phyloP scores from a whole-genome alignment of 2,888 invertebrate species.

The Cepaea hortensis region DNA sequence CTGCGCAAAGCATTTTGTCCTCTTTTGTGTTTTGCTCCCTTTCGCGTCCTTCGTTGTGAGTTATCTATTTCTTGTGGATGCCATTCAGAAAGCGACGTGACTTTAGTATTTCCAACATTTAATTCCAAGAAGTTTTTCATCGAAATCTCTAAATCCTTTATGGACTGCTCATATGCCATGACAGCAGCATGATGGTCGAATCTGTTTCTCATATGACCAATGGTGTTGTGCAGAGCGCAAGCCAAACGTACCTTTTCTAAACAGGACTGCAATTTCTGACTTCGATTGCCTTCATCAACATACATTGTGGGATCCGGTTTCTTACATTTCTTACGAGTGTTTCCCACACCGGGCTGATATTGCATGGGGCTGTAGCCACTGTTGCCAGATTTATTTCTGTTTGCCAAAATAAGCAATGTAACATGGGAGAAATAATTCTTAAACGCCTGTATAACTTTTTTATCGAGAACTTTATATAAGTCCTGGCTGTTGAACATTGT shows the following conservation, averaged over 20 bases:
- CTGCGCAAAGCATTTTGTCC: neutral
- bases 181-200: constrained; percentile 12
- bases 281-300: neutral
- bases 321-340: neutral
- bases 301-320: neutral
- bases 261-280: constrained; percentile 16
- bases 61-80: neutral
- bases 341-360: neutral
- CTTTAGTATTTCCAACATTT: neutral
- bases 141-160: constrained; percentile 24
- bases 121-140: constrained; percentile 18
- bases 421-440: neutral
- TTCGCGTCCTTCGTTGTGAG: neutral
- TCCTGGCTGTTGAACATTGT: neutral
- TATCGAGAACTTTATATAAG: neutral
- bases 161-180: constrained; percentile 31
- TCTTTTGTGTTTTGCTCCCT: too few relatives aligned
- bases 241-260: constrained; percentile 37
- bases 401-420: neutral
- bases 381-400: constrained; percentile 32
- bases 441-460: neutral
- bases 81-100: neutral
- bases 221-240: constrained; percentile 13
- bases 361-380: constrained; percentile 13
- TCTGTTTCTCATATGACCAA: neutral